Evolutionary conservation across 2,888 invertebrate genomes (phyloP), one percentile per base, ranked within the genome.

Genomic region (Euproctis similis): DNA sequence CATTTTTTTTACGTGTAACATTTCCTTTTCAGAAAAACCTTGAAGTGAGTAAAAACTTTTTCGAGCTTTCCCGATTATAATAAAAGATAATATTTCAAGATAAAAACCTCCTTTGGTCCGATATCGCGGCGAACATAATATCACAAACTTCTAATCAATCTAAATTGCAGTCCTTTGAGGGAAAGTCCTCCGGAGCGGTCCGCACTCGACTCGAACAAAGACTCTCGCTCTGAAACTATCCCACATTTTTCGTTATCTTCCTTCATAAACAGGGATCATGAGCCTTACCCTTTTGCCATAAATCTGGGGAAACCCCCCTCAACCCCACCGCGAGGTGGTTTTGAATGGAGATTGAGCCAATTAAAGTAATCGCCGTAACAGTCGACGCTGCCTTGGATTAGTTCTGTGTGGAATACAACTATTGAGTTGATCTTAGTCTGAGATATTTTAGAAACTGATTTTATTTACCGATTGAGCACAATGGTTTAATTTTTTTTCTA

Each of bases 361-460:
- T 88, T 88, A 88, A 88, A 88, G 87, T 88, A 88, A 87, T 88
- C 87, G 86, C 87, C 86, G 86, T 86, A 87, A 87, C 87, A 88
- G 87, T 87, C 86, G 87, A 87, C 88, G 87, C 86, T 87, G 88
- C 87, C 87, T 86, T 85, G 88, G 88, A 88, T 88, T 88, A 88
- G 86, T 77, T 76, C 73, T 72, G 71, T 54, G 74, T 74, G 46
- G 39, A 26, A 31, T 34, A 39, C 28, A 26, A 42, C 19, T 0
- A 34, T 69, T 53, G 76, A 73, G 71, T 46, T 37, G 67, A 12
- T 28, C 26, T 40, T 30, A 4, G 2, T 2, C 1, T 25, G 4
- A n/a, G n/a, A n/a, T n/a, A n/a, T n/a, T n/a, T n/a, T n/a, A n/a
- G n/a, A n/a, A n/a, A n/a, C n/a, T n/a, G n/a, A n/a, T n/a, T n/a